phyloP scores from a whole-genome alignment of 2,797 vertebrate genomes.

The Buceros bicornis region DNA sequence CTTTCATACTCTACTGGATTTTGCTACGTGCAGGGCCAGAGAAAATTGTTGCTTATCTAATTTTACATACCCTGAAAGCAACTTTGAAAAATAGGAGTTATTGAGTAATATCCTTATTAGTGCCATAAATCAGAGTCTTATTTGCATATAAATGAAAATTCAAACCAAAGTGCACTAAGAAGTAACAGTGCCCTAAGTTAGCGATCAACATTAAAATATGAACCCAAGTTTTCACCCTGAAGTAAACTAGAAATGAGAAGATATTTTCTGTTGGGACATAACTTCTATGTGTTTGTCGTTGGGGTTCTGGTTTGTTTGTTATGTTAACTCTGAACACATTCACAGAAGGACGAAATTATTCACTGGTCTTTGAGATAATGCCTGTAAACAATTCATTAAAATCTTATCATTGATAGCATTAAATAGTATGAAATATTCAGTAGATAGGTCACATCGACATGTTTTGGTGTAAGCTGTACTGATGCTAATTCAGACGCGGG shows the following conservation, averaged over 20 bases:
- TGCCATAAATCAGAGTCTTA: constrained; percentile 48
- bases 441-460: not conserved
- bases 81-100: constrained; percentile 24
- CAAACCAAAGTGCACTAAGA: not conserved
- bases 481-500: constrained; percentile 2
- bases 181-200: not conserved
- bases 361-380: not conserved
- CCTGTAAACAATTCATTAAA: constrained; percentile 52
- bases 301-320: not conserved
- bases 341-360: not conserved
- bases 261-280: not conserved
- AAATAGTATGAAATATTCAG: constrained; percentile 26
- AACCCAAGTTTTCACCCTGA: not conserved
- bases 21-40: not conserved
- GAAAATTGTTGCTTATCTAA: constrained; percentile 53
- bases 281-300: not conserved
- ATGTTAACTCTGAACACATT: not conserved
- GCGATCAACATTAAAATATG: constrained; percentile 11
- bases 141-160: constrained; percentile 69
- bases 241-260: constrained; percentile 4
- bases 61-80: constrained; percentile 49
- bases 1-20: not conserved
- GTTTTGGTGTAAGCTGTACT: not conserved
- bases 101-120: constrained; percentile 42
- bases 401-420: not conserved